Evolutionary conservation across 2,113 vertebrate genomes (phyloP), one percentile per base, ranked within the genome.

Genomic region (Neodontobutis hainanensis): DNA sequence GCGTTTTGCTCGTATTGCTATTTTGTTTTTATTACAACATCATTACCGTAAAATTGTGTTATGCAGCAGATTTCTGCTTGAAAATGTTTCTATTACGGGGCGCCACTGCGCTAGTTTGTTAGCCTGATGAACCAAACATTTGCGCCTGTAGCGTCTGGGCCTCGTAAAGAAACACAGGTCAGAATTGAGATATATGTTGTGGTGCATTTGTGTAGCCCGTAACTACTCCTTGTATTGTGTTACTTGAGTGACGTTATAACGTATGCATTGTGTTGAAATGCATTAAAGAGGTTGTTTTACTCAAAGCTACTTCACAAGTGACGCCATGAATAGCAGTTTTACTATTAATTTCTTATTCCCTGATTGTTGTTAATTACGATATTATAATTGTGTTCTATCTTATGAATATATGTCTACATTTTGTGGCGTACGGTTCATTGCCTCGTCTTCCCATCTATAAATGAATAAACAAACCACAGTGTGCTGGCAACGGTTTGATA

Each of bases 21-120:
- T n/a, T 49, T 61, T 4, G 35, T 8, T 57, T 59, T 5, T 8
- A 59, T 60, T 61, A 19, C 6, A 8, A 56, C 38, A 57, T 11
- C 1, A 11, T 32, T 50, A 36, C 7, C 8, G 43, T 5, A 10
- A 14, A 12, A 40, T 1, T 1, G 0, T 5, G 10, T 9, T 36
- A 36, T 8, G 36, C 5, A 11, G 27, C 47, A 34, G 45, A 59
- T 35, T 66, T 61, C 8, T n/a, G 8, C 34, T 50, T 65, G 5
- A 43, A 46, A 52, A 11, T 19, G 11, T 36, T 76, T 56, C 42
- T 5, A 49, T 65, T 34, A 16, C 4, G 60, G 59, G 47, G 70
- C 10, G 83, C 65, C 73, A 73, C 70, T 5, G 52, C 52, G 86
- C 81, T 89, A 84, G 65, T 75, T 7, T 3, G 80, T 61, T 87